Conservation (phyloP, 2,888 invertebrate species). For the Acleris emargana region DNA sequence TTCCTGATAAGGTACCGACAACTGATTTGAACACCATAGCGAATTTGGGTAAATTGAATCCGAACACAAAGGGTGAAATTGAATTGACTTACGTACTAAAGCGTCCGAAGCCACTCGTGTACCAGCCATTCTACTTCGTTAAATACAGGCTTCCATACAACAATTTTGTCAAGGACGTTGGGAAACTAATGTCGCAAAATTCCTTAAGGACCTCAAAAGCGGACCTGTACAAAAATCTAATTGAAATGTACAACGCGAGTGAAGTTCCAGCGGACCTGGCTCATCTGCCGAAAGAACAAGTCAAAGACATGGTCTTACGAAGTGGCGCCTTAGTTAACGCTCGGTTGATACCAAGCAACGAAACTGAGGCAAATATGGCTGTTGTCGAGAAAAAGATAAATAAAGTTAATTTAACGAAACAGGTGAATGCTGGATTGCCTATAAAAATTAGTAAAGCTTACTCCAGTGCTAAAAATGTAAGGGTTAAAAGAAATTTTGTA, state of each 20-base stretch:
- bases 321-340: constrained; percentile 60
- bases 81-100: constrained; percentile 66
- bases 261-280: constrained; percentile 56
- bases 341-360: constrained; percentile 48
- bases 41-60: constrained; percentile 53
- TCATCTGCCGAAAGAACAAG: constrained; percentile 50
- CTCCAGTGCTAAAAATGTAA: too few species aligned
- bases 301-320: constrained; percentile 50
- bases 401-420: too few species aligned
- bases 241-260: constrained; percentile 50
- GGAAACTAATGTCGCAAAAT: constrained; percentile 46
- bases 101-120: constrained; percentile 51
- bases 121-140: constrained; percentile 61
- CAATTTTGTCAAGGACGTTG: constrained; percentile 50
- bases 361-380: not conserved
- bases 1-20: constrained; percentile 37
- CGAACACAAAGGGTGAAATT: constrained; percentile 47
- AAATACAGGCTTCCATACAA: constrained; percentile 64
- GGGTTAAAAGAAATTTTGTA: too few species aligned
- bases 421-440: too few species aligned
- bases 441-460: too few species aligned
- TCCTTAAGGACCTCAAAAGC: constrained; percentile 48
- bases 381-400: too few species aligned
- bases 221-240: constrained; percentile 54
- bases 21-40: constrained; percentile 44